Evolutionary conservation across 1,140 invertebrate genomes (phyloP), one percentile per base, ranked within the genome.

Genomic region (Episyrphus balteatus): DNA sequence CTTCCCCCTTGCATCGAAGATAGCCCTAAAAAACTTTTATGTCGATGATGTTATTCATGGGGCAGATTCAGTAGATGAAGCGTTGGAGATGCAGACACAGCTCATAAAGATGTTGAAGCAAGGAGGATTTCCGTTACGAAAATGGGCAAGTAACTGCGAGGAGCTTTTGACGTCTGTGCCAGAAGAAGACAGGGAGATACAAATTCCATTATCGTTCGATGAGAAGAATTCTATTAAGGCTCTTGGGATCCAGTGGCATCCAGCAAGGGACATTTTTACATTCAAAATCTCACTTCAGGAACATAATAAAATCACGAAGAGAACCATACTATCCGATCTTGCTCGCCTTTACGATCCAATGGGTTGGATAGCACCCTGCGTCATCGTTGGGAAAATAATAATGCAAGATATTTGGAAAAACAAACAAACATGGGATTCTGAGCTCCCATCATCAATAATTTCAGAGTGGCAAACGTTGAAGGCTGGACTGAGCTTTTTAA

Each of bases 191-290:
- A 41, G n/a, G 8, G 43, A 30, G 33, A 21, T 18, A 44, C 6
- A 44, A n/a, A n/a, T 21, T 48, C 18, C 49, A 15, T 15, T 17
- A 0, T 21, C 38, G 36, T 12, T 55, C n/a, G 47, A 52, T 44
- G 10, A 37, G 13, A 43, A 51, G 18, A 19, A 47, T 13, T 19
- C 44, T 7, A 45, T 55, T 6, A 57, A 55, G 47, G 41, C 49
- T 33, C 38, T 59, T n/a, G 57, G 55, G 7, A 15, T 59, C 10
- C 47, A 41, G 10, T 61, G 55, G 57, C 48, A 57, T 40, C 42
- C 42, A 13, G 36, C 37, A n/a, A 42, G n/a, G 10, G 57, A 60
- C 44, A 18, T 19, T 17, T 55, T 61, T 46, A 30, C 50, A 17
- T 55, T 50, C 39, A 33, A 18, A 9, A 32, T 55, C 1, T 34